Percentiles rank a stretch among this genome's conserved stretches.
These are phyloP conservation scores for Apostichopus japonicus DNA, from an alignment of 35 echinoderm and acorn worm genomes.

Conservation along the genomic window DNA sequence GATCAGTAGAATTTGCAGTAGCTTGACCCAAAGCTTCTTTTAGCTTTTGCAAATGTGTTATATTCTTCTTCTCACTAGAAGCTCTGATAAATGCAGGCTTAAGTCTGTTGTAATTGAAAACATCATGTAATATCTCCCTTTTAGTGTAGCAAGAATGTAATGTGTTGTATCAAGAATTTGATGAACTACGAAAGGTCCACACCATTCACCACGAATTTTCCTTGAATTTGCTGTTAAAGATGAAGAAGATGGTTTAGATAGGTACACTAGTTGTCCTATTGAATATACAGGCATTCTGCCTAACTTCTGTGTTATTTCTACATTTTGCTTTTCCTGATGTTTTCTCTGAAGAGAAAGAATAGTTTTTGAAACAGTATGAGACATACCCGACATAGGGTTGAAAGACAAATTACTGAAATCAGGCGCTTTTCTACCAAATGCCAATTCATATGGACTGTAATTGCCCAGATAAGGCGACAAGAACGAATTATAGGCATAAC, in stretches of 20 bases:
- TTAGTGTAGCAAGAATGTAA: slow-evolving; percentile 19
- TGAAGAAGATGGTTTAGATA: slow-evolving; percentile 15
- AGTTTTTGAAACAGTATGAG: slow-evolving; percentile 27
- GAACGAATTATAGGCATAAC: slow-evolving; percentile 20
- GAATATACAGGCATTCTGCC: neutral
- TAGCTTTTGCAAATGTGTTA: neutral
- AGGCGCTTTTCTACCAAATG: slow-evolving; percentile 14
- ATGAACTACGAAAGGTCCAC: slow-evolving; percentile 27
- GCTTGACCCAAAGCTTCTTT: neutral
- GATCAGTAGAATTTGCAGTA: no score
- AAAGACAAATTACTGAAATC: slow-evolving; percentile 35
- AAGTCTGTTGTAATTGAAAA: slow-evolving; percentile 54
- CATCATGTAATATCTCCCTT: neutral
- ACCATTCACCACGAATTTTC: slow-evolving; percentile 29
- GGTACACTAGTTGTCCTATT: slow-evolving; percentile 24
- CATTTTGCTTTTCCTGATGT: slow-evolving; percentile 34
- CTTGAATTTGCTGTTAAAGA: slow-evolving; percentile 14
- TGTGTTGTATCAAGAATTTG: slow-evolving; percentile 13
- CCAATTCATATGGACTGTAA: slow-evolving; percentile 4
- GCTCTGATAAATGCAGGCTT: slow-evolving; percentile 54
- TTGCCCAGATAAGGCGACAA: neutral
- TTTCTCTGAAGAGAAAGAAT: slow-evolving; percentile 5
- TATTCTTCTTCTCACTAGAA: slow-evolving; percentile 13
- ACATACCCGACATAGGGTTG: slow-evolving; percentile 24
- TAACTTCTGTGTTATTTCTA: slow-evolving; percentile 31